These are phyloP conservation scores for Aplochiton taeniatus DNA, from an alignment of 2,797 vertebrate species.

Conservation along the genomic window DNA sequence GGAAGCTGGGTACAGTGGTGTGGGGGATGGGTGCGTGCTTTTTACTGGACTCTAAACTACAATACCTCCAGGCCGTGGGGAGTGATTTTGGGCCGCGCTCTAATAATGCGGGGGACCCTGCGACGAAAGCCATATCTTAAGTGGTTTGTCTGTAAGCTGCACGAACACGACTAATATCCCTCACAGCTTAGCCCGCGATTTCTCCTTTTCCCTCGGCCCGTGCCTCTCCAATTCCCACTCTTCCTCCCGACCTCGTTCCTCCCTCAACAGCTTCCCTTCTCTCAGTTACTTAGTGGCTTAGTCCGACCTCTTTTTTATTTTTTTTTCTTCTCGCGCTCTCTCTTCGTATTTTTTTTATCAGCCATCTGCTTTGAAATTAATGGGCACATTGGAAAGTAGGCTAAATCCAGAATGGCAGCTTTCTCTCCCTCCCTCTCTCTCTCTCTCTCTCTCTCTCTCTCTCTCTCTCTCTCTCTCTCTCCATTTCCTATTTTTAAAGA, in stretches of 20 bases:
- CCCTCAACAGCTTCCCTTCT: neutral
- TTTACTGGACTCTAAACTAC: too few species aligned
- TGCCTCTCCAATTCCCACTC: neutral
- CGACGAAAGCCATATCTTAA: neutral
- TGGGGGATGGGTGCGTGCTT: too few species aligned
- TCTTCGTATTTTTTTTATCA: conserved; percentile 13
- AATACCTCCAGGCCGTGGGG: neutral
- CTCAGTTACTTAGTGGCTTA: conserved; percentile 3
- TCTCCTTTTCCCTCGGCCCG: conserved; percentile 14
- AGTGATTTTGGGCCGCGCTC: neutral
- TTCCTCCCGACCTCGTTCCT: neutral
- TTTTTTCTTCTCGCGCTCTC: neutral
- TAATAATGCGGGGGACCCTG: neutral
- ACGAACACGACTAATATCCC: neutral
- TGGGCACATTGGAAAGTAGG: conserved; percentile 75
- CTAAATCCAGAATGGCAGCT: conserved; percentile 77
- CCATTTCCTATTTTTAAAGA: conserved; percentile 55
- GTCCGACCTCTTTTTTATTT: neutral
- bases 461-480: conserved; percentile 29
- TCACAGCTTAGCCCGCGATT: conserved; percentile 5
- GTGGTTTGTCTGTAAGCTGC: neutral
- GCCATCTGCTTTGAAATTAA: conserved; percentile 80
- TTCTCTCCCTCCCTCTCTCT: conserved; percentile 23
- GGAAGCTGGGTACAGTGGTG: too few species aligned
- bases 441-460: conserved; percentile 29